A percentile compares a stretch with the other conserved stretches of the same genome.
phyloP scores from a whole-genome alignment of 2,113 vertebrate species.

The Seriola dumerili region DNA sequence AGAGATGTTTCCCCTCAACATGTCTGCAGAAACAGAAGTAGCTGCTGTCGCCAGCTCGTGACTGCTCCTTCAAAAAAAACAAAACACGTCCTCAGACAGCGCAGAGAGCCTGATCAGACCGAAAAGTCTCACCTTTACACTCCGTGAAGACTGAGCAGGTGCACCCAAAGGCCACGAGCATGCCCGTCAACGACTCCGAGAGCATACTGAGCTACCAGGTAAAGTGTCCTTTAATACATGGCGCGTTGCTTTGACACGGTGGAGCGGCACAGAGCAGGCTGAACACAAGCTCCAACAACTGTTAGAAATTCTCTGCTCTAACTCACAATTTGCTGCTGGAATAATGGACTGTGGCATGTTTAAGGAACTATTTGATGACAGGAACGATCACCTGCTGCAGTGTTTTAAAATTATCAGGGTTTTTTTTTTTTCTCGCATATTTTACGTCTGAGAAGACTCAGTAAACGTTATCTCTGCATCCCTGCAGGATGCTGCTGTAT shows the following conservation, averaged over 20 bases:
- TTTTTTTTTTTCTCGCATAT: background rate
- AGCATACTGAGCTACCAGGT: slow-evolving; percentile 92
- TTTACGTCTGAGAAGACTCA: background rate
- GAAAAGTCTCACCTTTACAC: slow-evolving; percentile 63
- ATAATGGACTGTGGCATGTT: background rate
- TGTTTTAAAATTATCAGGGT: background rate
- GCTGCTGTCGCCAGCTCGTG: slow-evolving; percentile 36
- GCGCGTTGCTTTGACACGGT: slow-evolving; percentile 2
- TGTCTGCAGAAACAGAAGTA: slow-evolving; percentile 40
- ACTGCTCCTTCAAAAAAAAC: slow-evolving; percentile 10
- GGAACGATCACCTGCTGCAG: background rate
- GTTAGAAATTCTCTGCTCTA: slow-evolving; percentile 1
- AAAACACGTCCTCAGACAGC: slow-evolving; percentile 31
- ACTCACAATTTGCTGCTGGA: background rate
- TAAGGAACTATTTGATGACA: background rate
- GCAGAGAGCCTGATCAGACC: slow-evolving; percentile 4
- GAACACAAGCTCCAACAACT: slow-evolving; percentile 29
- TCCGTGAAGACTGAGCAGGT: slow-evolving; percentile 36
- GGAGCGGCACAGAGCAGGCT: background rate
- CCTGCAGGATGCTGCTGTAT: slow-evolving; percentile 30
- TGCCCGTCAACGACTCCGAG: slow-evolving; percentile 87
- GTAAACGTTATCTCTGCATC: background rate
- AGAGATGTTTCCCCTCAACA: slow-evolving; percentile 41
- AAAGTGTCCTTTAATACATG: slow-evolving; percentile 50
- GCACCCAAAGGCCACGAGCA: slow-evolving; percentile 60